These are phyloP conservation scores for Eumacrocentrus americanus DNA, from an alignment of 2,888 invertebrate species.

Conservation along the genomic window DNA sequence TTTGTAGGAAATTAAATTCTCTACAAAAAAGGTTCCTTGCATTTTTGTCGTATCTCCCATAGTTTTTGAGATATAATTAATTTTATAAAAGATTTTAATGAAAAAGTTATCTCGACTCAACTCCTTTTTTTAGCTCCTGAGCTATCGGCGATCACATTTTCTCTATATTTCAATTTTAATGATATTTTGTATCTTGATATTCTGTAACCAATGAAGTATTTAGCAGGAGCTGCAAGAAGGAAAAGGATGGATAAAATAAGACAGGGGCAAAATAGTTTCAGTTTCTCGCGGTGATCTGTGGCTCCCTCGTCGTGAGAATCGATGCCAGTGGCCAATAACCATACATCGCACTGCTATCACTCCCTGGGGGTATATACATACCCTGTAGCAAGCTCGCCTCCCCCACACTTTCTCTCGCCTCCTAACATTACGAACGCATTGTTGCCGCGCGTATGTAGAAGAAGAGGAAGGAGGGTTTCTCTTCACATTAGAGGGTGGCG, in stretches of 20 bases:
- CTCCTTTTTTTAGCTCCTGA: no score
- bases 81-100: no score
- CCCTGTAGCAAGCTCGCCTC: slow-evolving; percentile 35
- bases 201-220: slow-evolving; percentile 56
- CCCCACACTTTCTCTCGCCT: slow-evolving; percentile 27
- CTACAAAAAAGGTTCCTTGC: no score
- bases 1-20: no score
- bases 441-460: slow-evolving; percentile 25
- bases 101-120: no score
- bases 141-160: no score
- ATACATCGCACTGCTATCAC: slow-evolving; percentile 59
- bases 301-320: slow-evolving; percentile 61
- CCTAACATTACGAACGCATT: slow-evolving; percentile 39
- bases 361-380: slow-evolving; percentile 51
- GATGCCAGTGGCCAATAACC: slow-evolving; percentile 62
- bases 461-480: no score
- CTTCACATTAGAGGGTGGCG: neutral
- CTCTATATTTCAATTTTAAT: no score
- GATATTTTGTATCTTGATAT: no score
- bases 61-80: no score
- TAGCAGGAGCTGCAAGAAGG: slow-evolving; percentile 37
- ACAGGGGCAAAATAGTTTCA: slow-evolving; percentile 50
- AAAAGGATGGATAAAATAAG: slow-evolving; percentile 26
- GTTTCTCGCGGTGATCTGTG: slow-evolving; percentile 60
- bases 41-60: no score